Base-by-base conservation (phyloP, 2,113 vertebrate genomes). In the Orcinus orca region DNA sequence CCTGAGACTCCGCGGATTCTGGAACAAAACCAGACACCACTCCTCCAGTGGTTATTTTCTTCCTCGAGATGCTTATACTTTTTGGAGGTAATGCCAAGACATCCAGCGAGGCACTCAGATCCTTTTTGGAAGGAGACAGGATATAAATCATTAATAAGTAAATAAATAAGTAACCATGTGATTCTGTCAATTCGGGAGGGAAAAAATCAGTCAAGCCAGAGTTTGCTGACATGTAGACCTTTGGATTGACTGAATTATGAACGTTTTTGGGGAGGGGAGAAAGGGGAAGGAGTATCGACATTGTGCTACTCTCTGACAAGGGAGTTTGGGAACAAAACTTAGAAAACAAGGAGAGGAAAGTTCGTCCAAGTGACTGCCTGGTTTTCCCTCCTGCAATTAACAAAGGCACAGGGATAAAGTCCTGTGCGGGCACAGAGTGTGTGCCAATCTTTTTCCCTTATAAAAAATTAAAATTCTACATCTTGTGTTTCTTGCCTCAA, bases 61-160 rank as follows among this genome's bases (percentile, higher is more conserved):
- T 81, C 87, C 33, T 62, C 0, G 38, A 96, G 86, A 70, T 36
- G 89, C 93, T 94, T 80, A 18, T 3, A 5, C 36, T 50, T 90
- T 82, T 96, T 18, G 94, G 93, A 92, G 87, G 44, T 2, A 33
- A 70, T 97, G 97, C 95, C 96, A 96, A 97, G 87, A 76, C 77
- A 94, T 36, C 71, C 31, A 79, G 82, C 0, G 36, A 94, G 90
- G 67, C 87, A 26, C 93, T 96, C 92, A 95, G 90, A 97, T 97
- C 70, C 93, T 92, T 86, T 96, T 74, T 79, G 88, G 96, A 83
- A 96, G 90, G 80, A 97, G 97, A 97, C 97, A 97, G 95, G 90
- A 29, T 84, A 97, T 98, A 74, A 97, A 98, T 97, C 97, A 97
- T 98, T 98, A 92, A 96, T 29, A 70, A 89, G 97, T 96, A 97